These are phyloP conservation scores for Aurelia aurita DNA, from an alignment of 30 jellyfish, hydroid and myxozoan species.

Conservation along the genomic window DNA sequence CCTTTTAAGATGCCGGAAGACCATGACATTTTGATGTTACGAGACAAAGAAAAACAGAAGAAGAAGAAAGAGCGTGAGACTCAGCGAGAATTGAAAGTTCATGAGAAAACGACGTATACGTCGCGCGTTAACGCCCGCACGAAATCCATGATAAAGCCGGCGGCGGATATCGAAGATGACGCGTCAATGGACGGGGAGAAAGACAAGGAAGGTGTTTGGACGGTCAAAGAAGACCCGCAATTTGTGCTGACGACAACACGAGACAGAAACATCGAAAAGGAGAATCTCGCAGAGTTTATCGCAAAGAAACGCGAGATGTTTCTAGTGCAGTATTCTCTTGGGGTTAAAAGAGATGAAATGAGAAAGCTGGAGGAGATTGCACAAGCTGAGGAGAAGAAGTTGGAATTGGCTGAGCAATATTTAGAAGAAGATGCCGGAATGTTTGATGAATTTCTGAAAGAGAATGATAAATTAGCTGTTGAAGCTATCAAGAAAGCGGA, in stretches of 20 bases:
- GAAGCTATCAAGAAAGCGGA: slow-evolving; percentile 98
- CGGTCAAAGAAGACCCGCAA: slow-evolving; percentile 93
- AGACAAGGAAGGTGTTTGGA: slow-evolving; percentile 78
- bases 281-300: slow-evolving; percentile 86
- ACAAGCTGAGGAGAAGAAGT: slow-evolving; percentile 95
- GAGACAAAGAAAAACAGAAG: slow-evolving; percentile 93
- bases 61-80: slow-evolving; percentile 89
- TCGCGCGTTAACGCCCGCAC: slow-evolving; percentile 97
- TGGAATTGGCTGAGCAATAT: slow-evolving; percentile 96
- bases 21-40: slow-evolving; percentile 81
- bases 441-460: slow-evolving; percentile 98
- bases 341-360: slow-evolving; percentile 98
- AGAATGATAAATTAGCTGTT: slow-evolving; percentile 95
- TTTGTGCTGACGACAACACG: slow-evolving; percentile 93
- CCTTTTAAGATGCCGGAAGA: slow-evolving; percentile 97
- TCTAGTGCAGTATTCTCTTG: slow-evolving; percentile 93
- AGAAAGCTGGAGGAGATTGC: slow-evolving; percentile 97
- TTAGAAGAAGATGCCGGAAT: slow-evolving; percentile 98
- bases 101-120: slow-evolving; percentile 92
- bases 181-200: slow-evolving; percentile 64
- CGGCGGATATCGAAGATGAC: slow-evolving; percentile 97
- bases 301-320: slow-evolving; percentile 99
- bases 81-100: slow-evolving; percentile 84
- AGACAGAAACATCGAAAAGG: slow-evolving; percentile 95
- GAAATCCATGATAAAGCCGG: slow-evolving; percentile 95